These are phyloP conservation scores for Sceliomorpha sp. DNA, from an alignment of 2,888 invertebrate genomes.

Conservation along the genomic window DNA sequence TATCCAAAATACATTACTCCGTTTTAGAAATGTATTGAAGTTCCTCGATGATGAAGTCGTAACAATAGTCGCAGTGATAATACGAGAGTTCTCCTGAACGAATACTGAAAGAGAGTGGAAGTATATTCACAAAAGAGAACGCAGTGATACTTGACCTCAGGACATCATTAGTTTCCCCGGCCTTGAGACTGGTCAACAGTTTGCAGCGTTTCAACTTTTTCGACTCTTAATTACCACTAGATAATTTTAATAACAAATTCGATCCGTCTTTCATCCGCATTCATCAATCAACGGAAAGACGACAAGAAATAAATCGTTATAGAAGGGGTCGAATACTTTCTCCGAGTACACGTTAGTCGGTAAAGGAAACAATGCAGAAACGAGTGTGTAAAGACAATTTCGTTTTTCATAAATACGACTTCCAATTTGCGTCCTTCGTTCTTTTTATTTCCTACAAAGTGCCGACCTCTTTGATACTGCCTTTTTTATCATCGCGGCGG, in stretches of 20 bases:
- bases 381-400: too few species aligned
- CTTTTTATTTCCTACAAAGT: too few species aligned
- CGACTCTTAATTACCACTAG: slow-evolving; percentile 58
- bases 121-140: slow-evolving; percentile 29
- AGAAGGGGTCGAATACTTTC: slow-evolving; percentile 2
- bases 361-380: too few species aligned
- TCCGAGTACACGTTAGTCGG: not conserved
- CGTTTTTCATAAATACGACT: too few species aligned
- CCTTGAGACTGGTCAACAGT: slow-evolving; percentile 63
- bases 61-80: slow-evolving; percentile 70
- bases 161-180: slow-evolving; percentile 73
- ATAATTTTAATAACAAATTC: slow-evolving; percentile 28
- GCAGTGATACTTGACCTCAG: slow-evolving; percentile 57
- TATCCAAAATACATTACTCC: too few species aligned
- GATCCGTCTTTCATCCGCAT: slow-evolving; percentile 16
- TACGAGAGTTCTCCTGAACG: slow-evolving; percentile 63
- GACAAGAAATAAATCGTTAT: slow-evolving; percentile 9
- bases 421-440: too few species aligned
- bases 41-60: slow-evolving; percentile 49
- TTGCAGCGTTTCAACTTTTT: slow-evolving; percentile 67
- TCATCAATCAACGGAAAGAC: slow-evolving; percentile 29
- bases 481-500: not conserved
- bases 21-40: slow-evolving; percentile 4
- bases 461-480: too few species aligned
- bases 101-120: slow-evolving; percentile 26